A percentile compares a stretch with the other conserved stretches of the same genome.
Conservation (phyloP, 1,140 invertebrate genomes). For the Cotesia chilonis region DNA sequence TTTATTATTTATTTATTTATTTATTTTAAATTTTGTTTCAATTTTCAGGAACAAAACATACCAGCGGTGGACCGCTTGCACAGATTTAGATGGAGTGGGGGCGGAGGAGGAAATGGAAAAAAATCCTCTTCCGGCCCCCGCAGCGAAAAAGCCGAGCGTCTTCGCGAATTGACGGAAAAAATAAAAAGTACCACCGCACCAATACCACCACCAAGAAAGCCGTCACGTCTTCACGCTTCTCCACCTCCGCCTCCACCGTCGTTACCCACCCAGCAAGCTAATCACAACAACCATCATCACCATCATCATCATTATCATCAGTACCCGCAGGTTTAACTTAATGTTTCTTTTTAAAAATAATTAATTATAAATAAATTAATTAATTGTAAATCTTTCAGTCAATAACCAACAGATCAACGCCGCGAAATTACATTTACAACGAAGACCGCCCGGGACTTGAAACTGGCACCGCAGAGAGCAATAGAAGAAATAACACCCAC, state of each 20-base stretch:
- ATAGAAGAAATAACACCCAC: no score
- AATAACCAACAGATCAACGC: conserved; percentile 39
- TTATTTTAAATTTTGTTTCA: neutral
- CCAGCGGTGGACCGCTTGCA: conserved; percentile 79
- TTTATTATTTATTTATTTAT: neutral
- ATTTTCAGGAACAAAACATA: conserved; percentile 56
- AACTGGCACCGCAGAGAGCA: no score
- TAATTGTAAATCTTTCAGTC: no score
- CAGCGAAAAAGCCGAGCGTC: conserved; percentile 74
- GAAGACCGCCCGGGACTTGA: conserved; percentile 43
- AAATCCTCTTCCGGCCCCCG: conserved; percentile 64
- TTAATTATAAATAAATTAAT: no score
- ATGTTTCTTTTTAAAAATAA: no score
- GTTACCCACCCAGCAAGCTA: neutral
- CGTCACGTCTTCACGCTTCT: conserved; percentile 59
- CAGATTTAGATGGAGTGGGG: conserved; percentile 78
- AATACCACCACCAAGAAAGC: conserved; percentile 56
- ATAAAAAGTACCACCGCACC: conserved; percentile 67
- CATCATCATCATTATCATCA: conserved; percentile 12
- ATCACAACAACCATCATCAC: conserved; percentile 28
- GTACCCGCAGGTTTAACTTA: neutral
- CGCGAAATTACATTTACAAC: conserved; percentile 53
- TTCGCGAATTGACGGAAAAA: conserved; percentile 80
- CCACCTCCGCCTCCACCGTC: conserved; percentile 53
- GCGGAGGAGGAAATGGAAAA: conserved; percentile 60